phyloP scores from a whole-genome alignment of 1,140 invertebrate species.

The Drosophila repletoides region DNA sequence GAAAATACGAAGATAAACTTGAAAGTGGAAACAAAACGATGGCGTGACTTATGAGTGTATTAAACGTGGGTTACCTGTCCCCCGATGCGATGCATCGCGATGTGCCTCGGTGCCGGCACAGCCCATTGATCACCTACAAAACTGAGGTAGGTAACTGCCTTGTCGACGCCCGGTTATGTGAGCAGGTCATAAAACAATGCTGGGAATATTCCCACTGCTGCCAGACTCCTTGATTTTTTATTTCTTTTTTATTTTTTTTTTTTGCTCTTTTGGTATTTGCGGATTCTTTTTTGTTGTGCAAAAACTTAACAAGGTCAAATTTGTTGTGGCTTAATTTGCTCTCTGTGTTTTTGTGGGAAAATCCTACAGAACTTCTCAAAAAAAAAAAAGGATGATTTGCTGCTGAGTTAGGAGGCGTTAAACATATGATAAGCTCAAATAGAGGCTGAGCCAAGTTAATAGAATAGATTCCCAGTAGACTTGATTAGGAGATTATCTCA shows the following conservation, averaged over 20 bases:
- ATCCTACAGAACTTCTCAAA: not conserved
- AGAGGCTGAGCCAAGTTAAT: constrained; percentile 14
- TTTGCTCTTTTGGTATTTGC: constrained; percentile 6
- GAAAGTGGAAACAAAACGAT: constrained; percentile 26
- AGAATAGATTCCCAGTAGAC: not conserved
- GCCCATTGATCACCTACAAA: constrained; percentile 12
- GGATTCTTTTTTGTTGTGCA: constrained; percentile 7
- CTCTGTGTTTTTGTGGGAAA: constrained; percentile 60
- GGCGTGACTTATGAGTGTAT: constrained; percentile 70
- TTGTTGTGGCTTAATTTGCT: constrained; percentile 56
- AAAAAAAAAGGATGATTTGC: not conserved
- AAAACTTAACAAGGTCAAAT: constrained; percentile 71
- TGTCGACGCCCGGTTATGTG: constrained; percentile 41
- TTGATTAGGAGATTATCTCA: not conserved
- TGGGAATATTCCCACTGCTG: constrained; percentile 41
- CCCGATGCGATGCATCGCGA: not conserved
- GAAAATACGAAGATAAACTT: not conserved
- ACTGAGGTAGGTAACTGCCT: constrained; percentile 48
- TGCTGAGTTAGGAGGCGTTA: constrained; percentile 15
- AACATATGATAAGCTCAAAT: constrained; percentile 22
- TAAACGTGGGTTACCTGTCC: constrained; percentile 53
- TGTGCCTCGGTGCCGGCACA: not conserved
- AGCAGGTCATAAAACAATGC: constrained; percentile 39
- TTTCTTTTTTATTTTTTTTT: not conserved
- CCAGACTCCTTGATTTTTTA: constrained; percentile 20